Evolutionary conservation across 2,888 invertebrate species (phyloP), one percentile per base, ranked within the genome.

Genomic region (Ornithoptera priamus): DNA sequence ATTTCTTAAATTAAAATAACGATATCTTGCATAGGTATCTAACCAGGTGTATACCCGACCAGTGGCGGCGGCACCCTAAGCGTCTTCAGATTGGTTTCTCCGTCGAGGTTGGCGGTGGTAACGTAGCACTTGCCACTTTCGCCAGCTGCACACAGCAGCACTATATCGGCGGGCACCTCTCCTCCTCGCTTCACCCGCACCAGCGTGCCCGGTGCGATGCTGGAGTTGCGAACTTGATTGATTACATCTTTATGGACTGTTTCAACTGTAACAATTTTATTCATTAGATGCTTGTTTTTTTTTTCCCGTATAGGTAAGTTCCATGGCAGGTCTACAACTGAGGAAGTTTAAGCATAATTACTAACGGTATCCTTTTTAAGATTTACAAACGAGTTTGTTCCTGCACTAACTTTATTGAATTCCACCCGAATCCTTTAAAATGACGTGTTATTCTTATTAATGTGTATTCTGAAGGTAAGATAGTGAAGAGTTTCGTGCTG

Each of bases 71-170:
- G 90, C 1, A 93, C 93, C 71, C 92, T 81, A 70, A 93, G 72
- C 70, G 95, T 95, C 90, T 96, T 96, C 62, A 96, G 87, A 80
- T 96, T 96, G 1, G 96, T 96, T 86, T 96, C 96, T 0, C 97
- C 97, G 79, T 97, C 97, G 62, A 97, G 91, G 86, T 97, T 97
- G n/a, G 97, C 96, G 0, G 97, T 97, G 46, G 96, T 97, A 62
- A 97, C 93, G 84, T 94, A 96, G 80, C 97, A 97, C 76, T 94
- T 94, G 0, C 95, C 95, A 70, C 94, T 94, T 2, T 92, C 89
- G 72, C 96, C 95, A 1, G 95, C 94, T 0, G 95, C 94, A 36
- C 95, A 94, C 1, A 97, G 84, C 72, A 97, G 83, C 10, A 97
- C 94, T 74, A 97, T 80, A 87, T 97, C 97, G 72, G 97, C 97